These are phyloP conservation scores for Mellilla xanthometata DNA, from an alignment of 2,888 invertebrate genomes.

Conservation along the genomic window DNA sequence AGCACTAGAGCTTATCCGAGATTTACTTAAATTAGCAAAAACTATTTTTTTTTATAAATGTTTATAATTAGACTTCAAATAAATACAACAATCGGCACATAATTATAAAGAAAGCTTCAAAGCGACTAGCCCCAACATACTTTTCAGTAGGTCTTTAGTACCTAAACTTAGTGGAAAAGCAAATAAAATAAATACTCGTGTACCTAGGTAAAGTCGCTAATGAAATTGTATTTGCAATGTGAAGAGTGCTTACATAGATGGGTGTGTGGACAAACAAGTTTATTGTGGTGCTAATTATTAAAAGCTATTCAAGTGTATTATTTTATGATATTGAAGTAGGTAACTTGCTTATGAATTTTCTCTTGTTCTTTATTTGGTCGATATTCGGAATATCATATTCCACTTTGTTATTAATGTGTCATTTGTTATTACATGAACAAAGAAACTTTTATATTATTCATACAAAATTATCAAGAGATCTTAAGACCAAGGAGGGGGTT, in stretches of 20 bases:
- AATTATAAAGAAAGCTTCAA: neutral
- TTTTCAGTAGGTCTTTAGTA: neutral
- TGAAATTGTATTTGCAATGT: neutral
- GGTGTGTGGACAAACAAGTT: neutral
- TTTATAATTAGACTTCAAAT: too few relatives aligned
- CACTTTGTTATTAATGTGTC: too few relatives aligned
- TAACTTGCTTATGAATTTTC: too few relatives aligned
- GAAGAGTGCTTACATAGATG: neutral
- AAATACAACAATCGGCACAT: too few relatives aligned
- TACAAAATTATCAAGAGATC: too few relatives aligned
- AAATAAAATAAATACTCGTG: neutral
- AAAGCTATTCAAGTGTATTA: neutral
- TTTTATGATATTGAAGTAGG: too few relatives aligned
- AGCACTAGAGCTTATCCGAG: conserved; percentile 28
- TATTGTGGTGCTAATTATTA: neutral
- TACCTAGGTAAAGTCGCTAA: neutral
- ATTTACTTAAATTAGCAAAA: neutral
- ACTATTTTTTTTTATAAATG: too few relatives aligned
- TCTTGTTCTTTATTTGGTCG: too few relatives aligned
- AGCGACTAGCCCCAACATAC: neutral
- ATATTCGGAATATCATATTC: too few relatives aligned
- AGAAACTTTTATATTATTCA: too few relatives aligned
- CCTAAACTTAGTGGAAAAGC: neutral
- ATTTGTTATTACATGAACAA: too few relatives aligned
- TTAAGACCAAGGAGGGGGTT: too few relatives aligned